Percentiles rank a stretch among this genome's conserved stretches.
These are phyloP conservation scores for Callipepla squamata DNA, from an alignment of 2,113 vertebrate genomes.

Conservation along the genomic window DNA sequence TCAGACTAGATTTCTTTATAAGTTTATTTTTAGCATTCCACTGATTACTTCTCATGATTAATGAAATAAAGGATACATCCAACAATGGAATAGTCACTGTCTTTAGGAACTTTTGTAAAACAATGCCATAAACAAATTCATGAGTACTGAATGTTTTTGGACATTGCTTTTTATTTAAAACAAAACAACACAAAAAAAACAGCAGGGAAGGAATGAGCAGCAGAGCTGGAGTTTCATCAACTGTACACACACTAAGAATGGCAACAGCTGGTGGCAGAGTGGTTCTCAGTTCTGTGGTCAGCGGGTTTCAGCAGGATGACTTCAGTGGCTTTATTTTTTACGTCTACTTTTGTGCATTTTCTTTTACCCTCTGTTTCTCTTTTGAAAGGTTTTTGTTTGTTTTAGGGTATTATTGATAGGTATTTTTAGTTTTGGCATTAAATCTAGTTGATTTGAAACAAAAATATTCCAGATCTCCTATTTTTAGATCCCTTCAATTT, in stretches of 20 bases:
- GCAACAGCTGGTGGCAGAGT: not conserved
- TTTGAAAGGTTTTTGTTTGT: not conserved
- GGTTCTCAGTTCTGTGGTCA: not conserved
- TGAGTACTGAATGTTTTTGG: slow-evolving; percentile 86
- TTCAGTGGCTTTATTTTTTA: not conserved
- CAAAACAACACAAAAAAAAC: too few species aligned
- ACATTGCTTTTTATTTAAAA: slow-evolving; percentile 87
- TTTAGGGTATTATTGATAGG: not conserved
- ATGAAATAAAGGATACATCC: slow-evolving; percentile 80
- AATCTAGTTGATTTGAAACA: not conserved
- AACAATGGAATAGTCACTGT: slow-evolving; percentile 80
- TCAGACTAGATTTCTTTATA: slow-evolving; percentile 73
- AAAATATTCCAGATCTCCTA: not conserved
- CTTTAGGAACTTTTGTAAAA: slow-evolving; percentile 82
- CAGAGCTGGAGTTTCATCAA: slow-evolving; percentile 33
- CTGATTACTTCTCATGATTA: slow-evolving; percentile 76
- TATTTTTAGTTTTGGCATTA: not conserved
- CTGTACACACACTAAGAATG: slow-evolving; percentile 25
- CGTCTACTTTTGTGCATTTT: not conserved
- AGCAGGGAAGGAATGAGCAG: slow-evolving; percentile 17
- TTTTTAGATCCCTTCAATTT: not conserved
- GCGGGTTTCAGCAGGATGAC: not conserved
- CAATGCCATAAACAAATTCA: slow-evolving; percentile 80
- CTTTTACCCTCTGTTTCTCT: slow-evolving; percentile 6
- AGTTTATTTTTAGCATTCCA: slow-evolving; percentile 77